Evolutionary conservation across 2,113 vertebrate genomes (phyloP).

Genomic region (Daphoenositta chrysoptera): DNA sequence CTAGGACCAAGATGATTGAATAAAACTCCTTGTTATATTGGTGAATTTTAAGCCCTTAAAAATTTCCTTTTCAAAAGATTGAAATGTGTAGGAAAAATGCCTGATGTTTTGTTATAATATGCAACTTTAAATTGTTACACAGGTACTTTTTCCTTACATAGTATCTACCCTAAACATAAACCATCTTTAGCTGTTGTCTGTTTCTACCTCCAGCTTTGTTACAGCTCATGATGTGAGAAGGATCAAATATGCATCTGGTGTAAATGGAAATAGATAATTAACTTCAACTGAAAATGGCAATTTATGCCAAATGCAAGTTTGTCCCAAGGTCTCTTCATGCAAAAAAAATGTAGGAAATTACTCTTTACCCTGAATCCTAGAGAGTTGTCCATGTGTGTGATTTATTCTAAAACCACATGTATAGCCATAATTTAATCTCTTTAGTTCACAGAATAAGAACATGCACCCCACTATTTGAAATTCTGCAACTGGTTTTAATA

Average conservation of each 20-base stretch:
- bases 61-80: background rate
- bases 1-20: background rate
- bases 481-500: background rate
- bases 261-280: background rate
- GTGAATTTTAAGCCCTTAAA: background rate
- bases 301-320: background rate
- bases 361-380: background rate
- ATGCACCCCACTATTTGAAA: background rate
- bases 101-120: background rate
- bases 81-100: background rate
- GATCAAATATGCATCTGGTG: rapidly evolving
- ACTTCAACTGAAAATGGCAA: background rate
- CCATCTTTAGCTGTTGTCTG: background rate
- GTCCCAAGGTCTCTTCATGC: background rate
- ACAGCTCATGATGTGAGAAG: background rate
- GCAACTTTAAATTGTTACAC: background rate
- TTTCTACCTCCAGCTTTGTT: background rate
- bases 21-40: background rate
- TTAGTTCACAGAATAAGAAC: background rate
- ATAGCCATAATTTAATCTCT: background rate
- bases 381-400: background rate
- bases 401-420: background rate
- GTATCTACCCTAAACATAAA: background rate
- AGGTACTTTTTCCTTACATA: background rate
- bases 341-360: background rate